Base-by-base conservation (phyloP, 2,113 vertebrate species). In the Anas platyrhynchos region DNA sequence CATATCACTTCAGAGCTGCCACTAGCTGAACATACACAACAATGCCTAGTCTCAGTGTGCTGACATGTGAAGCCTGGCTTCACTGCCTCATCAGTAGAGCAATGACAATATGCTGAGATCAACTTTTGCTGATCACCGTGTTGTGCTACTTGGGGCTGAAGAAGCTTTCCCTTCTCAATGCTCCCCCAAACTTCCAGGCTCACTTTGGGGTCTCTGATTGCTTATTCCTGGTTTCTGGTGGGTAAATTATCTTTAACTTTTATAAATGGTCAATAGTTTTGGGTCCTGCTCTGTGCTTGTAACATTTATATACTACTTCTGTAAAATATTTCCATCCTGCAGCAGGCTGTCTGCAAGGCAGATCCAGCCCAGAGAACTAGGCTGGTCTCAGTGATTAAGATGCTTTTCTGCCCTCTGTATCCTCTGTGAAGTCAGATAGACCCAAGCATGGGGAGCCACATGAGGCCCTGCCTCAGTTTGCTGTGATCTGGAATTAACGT, bases 401-500 rank as follows among this genome's bases (percentile, higher is more conserved):
- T 65, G 67, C 38, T 78, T 59, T 56, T 91, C 81, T 52, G 27
- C 29, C 72, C 52, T 36, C 34, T 48, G 4, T n/a, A 31, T 88
- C 81, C 59, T 59, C 83, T 91, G 61, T 69, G 67, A 75, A 89
- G 34, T 65, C 77, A 65, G 68, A 88, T 43, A 94, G 86, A 46
- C 65, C 63, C 11, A 67, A 0, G 0, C 79, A 92, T n/a, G 55
- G 61, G 88, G 41, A 92, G 88, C 43, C 86, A 61, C 38, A 43
- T 59, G 36, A 83, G 67, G 55, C 27, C 9, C 44, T 88, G 44
- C 4, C 44, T 83, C 65, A 89, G 56, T 82, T 92, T 91, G 21
- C 66, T 92, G 74, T 23, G 86, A 43, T 91, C 83, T 82, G 32
- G 86, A 95, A 92, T 92, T 86, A 92, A 48, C 34, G 34, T 91